A percentile compares a stretch with the other conserved stretches of the same genome.
Conservation (phyloP, 2,797 vertebrate genomes). For the Limnodromus scolopaceus region DNA sequence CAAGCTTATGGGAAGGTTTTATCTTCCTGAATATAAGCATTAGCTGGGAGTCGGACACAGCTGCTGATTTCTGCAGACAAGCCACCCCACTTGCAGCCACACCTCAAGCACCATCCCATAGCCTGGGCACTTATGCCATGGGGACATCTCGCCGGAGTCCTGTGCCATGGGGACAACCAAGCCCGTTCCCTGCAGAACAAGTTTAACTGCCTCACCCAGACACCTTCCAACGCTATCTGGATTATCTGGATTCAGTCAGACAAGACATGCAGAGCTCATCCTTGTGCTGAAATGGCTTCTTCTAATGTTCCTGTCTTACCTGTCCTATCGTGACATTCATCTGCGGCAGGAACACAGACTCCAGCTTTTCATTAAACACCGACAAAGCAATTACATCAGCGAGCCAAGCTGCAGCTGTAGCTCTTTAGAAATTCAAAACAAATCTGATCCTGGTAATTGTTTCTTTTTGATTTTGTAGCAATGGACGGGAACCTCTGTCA, state of each 20-base stretch:
- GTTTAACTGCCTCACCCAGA: not conserved
- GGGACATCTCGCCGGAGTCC: not conserved
- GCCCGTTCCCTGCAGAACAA: rapidly evolving
- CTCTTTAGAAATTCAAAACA: not conserved
- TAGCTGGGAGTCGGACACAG: not conserved
- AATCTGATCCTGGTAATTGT: not conserved
- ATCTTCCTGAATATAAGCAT: not conserved
- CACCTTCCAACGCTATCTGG: rapidly evolving
- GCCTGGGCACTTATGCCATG: not conserved
- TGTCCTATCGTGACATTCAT: not conserved
- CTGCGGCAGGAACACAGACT: not conserved
- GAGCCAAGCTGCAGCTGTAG: not conserved
- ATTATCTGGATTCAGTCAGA: not conserved
- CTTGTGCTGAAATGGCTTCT: not conserved
- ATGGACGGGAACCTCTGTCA: not conserved
- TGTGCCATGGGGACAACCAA: not conserved
- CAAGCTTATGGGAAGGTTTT: not conserved
- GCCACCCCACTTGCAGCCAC: not conserved
- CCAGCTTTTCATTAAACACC: not conserved
- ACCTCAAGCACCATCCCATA: not conserved
- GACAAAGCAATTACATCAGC: not conserved
- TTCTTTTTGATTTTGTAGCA: not conserved
- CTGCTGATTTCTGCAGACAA: not conserved
- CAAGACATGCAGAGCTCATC: not conserved
- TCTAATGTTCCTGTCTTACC: not conserved